Evolutionary conservation across 2,888 invertebrate genomes (phyloP).

Genomic region (Kuschelorhynchus macadamiae): DNA sequence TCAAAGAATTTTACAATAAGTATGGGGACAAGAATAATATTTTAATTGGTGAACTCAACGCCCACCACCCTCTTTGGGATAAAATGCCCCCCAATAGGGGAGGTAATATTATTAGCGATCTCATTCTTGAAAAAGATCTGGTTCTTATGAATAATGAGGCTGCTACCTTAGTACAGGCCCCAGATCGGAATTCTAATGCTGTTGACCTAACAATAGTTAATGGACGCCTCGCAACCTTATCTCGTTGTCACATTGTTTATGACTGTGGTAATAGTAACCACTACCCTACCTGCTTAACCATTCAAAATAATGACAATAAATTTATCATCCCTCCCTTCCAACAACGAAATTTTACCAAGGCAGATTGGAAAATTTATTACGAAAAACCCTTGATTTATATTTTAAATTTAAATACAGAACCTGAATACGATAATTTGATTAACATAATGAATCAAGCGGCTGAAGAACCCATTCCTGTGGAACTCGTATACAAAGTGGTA

Average conservation of each 20-base stretch:
- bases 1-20: background rate
- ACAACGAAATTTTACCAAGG: background rate
- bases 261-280: slow-evolving; percentile 3
- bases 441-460: background rate
- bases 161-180: background rate
- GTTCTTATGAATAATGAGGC: background rate
- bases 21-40: background rate
- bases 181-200: background rate
- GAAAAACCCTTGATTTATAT: background rate
- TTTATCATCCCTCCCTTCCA: background rate
- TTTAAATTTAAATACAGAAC: background rate
- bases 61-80: slow-evolving; percentile 6
- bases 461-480: slow-evolving; percentile 1
- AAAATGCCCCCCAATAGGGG: background rate
- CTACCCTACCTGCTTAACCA: background rate
- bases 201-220: background rate
- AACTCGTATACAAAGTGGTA: background rate
- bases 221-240: background rate
- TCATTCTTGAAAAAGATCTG: background rate
- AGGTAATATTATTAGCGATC: slow-evolving; percentile 5
- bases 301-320: background rate
- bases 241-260: background rate
- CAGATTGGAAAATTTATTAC: background rate
- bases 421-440: background rate
- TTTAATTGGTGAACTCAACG: background rate